Evolutionary conservation across 1,140 invertebrate genomes (phyloP).

Genomic region (Philotrypesis tridentata): DNA sequence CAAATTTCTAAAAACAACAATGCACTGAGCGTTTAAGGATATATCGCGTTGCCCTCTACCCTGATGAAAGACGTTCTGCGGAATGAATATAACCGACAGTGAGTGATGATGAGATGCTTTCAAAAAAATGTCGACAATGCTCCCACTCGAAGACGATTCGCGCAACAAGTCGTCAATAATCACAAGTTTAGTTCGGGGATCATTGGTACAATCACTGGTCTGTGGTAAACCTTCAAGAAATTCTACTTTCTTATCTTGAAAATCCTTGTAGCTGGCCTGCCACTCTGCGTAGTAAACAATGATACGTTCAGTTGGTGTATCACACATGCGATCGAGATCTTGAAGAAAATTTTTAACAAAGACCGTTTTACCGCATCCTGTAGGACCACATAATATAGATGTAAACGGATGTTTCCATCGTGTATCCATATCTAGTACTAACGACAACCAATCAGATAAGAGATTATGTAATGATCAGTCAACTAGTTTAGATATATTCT

Average conservation of each 20-base stretch:
- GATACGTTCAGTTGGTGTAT: neutral
- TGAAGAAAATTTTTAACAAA: constrained; percentile 51
- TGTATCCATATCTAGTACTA: constrained; percentile 37
- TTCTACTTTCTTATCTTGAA: constrained; percentile 39
- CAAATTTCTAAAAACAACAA: constrained; percentile 60
- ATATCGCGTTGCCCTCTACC: constrained; percentile 65
- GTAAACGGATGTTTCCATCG: constrained; percentile 49
- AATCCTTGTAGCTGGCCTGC: constrained; percentile 34
- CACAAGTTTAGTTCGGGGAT: constrained; percentile 50
- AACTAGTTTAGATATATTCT: no score
- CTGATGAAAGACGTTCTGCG: constrained; percentile 70
- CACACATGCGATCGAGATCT: constrained; percentile 26
- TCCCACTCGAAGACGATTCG: constrained; percentile 57
- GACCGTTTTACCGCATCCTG: constrained; percentile 48
- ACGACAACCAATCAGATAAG: no score
- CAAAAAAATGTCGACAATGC: constrained; percentile 65
- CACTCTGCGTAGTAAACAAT: constrained; percentile 50
- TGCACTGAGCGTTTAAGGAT: constrained; percentile 64
- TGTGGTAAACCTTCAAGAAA: constrained; percentile 51
- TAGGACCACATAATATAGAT: constrained; percentile 45
- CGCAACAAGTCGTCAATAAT: constrained; percentile 69
- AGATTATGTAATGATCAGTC: no score
- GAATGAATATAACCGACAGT: constrained; percentile 68
- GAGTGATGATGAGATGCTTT: constrained; percentile 68
- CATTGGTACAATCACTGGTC: constrained; percentile 30